Evolutionary conservation across 2,113 vertebrate genomes (phyloP), one percentile per base, ranked within the genome.

Genomic region (Eubucco bourcierii): DNA sequence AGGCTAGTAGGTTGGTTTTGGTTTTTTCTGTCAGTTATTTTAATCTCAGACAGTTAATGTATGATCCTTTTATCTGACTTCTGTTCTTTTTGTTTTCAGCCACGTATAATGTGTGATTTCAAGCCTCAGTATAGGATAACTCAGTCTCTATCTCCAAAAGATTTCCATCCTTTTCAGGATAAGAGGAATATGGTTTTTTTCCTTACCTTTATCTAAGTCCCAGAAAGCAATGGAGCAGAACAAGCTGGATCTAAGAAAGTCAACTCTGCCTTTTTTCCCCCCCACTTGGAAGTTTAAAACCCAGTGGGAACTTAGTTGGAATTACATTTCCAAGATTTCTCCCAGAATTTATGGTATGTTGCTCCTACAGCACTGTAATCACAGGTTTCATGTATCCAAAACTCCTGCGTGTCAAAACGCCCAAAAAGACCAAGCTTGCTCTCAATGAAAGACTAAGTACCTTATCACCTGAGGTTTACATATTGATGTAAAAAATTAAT

Each of bases 261-360:
- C 1, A 31, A 1, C 37, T 74, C 7, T 44, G 8, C 1, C 2
- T 9, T 11, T 11, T 24, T 21, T 16, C 2, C 4, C 8, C 2
- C 3, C 7, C 5, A 6, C 5, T 3, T 6, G 15, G n/a, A 65
- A 19, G n/a, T 55, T 61, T 44, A n/a, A 72, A 83, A 46, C 4
- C 2, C 28, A 55, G 7, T 59, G 16, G 23, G 8, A 83, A 61
- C 3, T 29, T 58, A 37, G 13, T 55, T 60, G 11, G 31, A 87
- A 65, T 52, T 73, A 21, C 7, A 13, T 2, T 39, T 88, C 37
- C n/a, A 73, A n/a, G 33, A n/a, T 24, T 64, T 4, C 4, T 80
- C 28, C 5, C 6, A 1, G 29, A 46, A 47, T 3, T 18, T 72
- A 63, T 5, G 0, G 0, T 50, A 15, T n/a, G 11, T 11, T 59